phyloP scores from a whole-genome alignment of 2,888 invertebrate genomes.

The Macropis europaea region DNA sequence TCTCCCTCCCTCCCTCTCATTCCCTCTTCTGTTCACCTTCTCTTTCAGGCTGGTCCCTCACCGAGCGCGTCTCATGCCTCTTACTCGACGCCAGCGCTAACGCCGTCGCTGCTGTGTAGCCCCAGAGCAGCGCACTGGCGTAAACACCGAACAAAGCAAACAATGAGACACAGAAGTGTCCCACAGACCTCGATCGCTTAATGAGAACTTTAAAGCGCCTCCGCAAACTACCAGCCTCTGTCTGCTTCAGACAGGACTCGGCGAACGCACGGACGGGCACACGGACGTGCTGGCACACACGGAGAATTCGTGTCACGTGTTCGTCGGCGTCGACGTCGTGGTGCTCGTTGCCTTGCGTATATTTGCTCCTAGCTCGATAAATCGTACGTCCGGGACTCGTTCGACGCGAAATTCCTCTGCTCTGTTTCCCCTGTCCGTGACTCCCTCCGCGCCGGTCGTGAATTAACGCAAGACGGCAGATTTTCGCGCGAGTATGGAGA shows the following conservation, averaged over 20 bases:
- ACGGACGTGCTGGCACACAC: too few relatives aligned
- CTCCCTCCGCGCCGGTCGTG: constrained; percentile 24
- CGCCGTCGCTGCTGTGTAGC: constrained; percentile 35
- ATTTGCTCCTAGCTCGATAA: constrained; percentile 34
- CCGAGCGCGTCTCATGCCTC: background rate
- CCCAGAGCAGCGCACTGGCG: constrained; percentile 53
- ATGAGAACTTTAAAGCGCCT: constrained; percentile 74
- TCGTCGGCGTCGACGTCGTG: too few relatives aligned
- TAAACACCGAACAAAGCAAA: constrained; percentile 76
- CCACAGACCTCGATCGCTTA: constrained; percentile 76
- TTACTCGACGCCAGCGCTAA: constrained; percentile 28
- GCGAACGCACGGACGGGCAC: background rate
- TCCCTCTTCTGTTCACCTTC: constrained; percentile 18
- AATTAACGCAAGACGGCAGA: constrained; percentile 33
- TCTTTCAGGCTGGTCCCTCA: background rate
- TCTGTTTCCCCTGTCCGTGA: constrained; percentile 9
- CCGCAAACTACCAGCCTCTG: constrained; percentile 59
- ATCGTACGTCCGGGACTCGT: constrained; percentile 43
- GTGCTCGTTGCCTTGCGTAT: too few relatives aligned
- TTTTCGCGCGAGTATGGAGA: background rate
- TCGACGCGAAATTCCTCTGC: constrained; percentile 40
- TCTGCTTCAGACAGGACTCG: constrained; percentile 45
- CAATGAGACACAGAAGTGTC: constrained; percentile 73
- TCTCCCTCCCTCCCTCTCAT: background rate
- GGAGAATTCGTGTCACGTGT: too few relatives aligned